These are phyloP conservation scores for Cryptotermes secundus DNA, from an alignment of 1,140 invertebrate species.

Conservation along the genomic window DNA sequence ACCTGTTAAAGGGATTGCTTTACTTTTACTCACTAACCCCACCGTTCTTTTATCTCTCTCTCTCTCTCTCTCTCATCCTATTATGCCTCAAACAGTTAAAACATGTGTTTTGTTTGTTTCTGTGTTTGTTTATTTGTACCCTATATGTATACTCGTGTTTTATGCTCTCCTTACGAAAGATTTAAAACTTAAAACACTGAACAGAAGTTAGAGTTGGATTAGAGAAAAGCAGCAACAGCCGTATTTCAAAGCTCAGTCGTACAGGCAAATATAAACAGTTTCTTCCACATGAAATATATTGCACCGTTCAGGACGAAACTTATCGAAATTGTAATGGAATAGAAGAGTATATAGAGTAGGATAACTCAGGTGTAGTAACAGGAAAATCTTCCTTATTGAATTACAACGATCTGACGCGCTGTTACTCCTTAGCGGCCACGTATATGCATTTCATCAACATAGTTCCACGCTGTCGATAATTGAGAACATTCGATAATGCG, in stretches of 20 bases:
- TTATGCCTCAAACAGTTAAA: too few relatives aligned
- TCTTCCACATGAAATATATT: neutral
- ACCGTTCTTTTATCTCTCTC: too few relatives aligned
- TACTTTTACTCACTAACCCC: too few relatives aligned
- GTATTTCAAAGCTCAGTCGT: neutral
- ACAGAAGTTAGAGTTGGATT: too few relatives aligned
- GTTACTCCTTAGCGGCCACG: neutral
- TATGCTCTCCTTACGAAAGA: too few relatives aligned
- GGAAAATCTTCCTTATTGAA: conserved; percentile 7
- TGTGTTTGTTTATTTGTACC: too few relatives aligned
- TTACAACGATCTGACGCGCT: neutral
- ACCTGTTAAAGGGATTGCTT: too few relatives aligned
- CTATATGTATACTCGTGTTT: too few relatives aligned
- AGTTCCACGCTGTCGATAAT: neutral
- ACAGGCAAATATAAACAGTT: neutral
- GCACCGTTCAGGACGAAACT: neutral
- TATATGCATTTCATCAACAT: neutral
- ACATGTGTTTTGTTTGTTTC: too few relatives aligned
- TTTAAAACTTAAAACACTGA: too few relatives aligned
- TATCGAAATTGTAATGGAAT: neutral
- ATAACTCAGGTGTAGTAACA: neutral
- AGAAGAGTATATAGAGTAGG: neutral
- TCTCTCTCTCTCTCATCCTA: too few relatives aligned
- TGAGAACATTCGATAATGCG: neutral
- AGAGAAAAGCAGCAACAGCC: too few relatives aligned